Conservation (phyloP, 2,113 vertebrate genomes). For the Synodontis membranacea region DNA sequence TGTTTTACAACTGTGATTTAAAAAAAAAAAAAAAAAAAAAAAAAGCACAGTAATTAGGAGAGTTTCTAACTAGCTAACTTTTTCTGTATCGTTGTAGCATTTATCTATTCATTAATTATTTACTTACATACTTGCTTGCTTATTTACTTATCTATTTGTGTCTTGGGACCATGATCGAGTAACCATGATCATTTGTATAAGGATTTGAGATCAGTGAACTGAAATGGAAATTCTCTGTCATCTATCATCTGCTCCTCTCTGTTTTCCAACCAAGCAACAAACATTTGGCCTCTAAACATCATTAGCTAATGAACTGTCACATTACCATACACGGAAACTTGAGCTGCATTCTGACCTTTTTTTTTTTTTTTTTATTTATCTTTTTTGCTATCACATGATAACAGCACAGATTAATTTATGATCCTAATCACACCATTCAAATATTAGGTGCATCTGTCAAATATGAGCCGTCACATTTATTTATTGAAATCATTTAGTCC, state of each 20-base stretch:
- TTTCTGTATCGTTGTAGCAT: neutral
- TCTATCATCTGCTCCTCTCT: neutral
- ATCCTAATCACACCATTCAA: neutral
- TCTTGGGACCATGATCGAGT: neutral
- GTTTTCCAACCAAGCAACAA: slow-evolving; percentile 15
- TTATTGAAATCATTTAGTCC: neutral
- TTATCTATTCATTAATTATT: neutral
- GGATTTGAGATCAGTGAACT: neutral
- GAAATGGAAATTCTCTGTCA: neutral
- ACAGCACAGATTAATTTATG: neutral
- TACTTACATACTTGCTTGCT: too few relatives aligned
- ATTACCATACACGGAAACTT: neutral
- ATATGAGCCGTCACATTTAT: neutral
- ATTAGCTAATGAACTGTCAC: slow-evolving; percentile 32
- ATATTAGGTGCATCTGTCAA: neutral
- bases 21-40: too few relatives aligned
- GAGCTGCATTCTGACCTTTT: neutral
- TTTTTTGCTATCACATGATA: neutral
- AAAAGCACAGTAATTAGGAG: neutral
- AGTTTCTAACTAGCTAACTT: neutral
- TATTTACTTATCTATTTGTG: neutral
- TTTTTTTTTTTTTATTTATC: too few relatives aligned
- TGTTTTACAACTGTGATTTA: slow-evolving; percentile 14
- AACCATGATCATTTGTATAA: neutral
- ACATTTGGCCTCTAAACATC: slow-evolving; percentile 19